Conservation (phyloP, 2,113 vertebrate genomes). For the Mormyrus lacerda region DNA sequence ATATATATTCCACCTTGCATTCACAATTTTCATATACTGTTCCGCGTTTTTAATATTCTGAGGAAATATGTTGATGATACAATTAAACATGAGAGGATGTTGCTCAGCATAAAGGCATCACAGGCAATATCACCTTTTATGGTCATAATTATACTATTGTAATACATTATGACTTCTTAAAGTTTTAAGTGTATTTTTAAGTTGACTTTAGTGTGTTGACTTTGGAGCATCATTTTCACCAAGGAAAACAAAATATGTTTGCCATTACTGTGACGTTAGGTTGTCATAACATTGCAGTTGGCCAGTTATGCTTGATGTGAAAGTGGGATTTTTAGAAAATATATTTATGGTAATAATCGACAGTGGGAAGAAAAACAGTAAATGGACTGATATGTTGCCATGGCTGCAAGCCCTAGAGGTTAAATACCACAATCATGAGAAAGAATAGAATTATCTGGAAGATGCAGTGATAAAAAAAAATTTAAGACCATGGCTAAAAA, state of each 20-base stretch:
- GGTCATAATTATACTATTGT: neutral
- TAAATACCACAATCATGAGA: neutral
- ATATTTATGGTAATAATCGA: neutral
- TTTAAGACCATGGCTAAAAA: neutral
- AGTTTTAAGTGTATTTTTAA: neutral
- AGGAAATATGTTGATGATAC: neutral
- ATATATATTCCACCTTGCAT: neutral
- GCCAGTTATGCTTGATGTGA: neutral
- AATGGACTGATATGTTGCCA: constrained; percentile 9
- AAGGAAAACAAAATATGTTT: neutral
- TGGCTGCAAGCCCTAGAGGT: constrained; percentile 13
- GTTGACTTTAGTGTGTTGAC: neutral
- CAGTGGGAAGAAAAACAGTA: neutral
- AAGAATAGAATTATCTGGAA: neutral
- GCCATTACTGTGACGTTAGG: neutral
- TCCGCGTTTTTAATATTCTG: neutral
- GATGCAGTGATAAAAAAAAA: neutral
- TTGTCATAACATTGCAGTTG: neutral
- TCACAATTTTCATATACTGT: neutral
- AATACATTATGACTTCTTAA: neutral
- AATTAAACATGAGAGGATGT: neutral
- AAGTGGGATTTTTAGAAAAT: constrained; percentile 1
- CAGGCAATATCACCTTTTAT: neutral
- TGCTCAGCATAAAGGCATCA: neutral
- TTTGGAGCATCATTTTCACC: neutral